Percentiles rank a stretch among this genome's conserved stretches.
Conservation (phyloP, 2,113 vertebrate species). For the Furnarius figulus region DNA sequence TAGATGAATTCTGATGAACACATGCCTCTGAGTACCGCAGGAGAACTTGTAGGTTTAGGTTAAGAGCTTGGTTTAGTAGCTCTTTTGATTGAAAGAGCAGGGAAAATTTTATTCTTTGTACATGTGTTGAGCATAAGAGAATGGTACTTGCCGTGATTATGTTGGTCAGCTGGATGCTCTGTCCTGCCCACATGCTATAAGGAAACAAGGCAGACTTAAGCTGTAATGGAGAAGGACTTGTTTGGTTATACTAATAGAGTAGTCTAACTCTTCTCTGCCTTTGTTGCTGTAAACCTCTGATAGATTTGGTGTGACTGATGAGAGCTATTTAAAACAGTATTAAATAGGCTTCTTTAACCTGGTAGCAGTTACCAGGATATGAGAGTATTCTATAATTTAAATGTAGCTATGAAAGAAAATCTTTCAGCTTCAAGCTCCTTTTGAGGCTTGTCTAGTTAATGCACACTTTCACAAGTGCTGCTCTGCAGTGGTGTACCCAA, state of each 20-base stretch:
- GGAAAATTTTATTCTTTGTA: background rate
- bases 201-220: background rate
- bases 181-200: background rate
- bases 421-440: background rate
- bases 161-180: background rate
- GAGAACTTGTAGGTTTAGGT: background rate
- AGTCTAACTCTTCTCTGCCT: background rate
- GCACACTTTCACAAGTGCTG: background rate
- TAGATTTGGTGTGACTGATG: fast-evolving
- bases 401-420: background rate
- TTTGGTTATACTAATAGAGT: background rate
- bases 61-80: background rate
- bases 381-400: background rate
- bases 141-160: background rate
- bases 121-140: background rate
- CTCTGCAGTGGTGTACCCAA: background rate
- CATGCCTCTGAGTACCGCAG: background rate
- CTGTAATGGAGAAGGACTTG: background rate
- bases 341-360: background rate
- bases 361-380: background rate
- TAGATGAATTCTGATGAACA: background rate
- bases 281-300: background rate
- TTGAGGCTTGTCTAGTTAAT: background rate
- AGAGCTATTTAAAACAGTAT: background rate
- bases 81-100: background rate